Conservation (phyloP, 2,888 invertebrate genomes). For the Rhingia rostrata region DNA sequence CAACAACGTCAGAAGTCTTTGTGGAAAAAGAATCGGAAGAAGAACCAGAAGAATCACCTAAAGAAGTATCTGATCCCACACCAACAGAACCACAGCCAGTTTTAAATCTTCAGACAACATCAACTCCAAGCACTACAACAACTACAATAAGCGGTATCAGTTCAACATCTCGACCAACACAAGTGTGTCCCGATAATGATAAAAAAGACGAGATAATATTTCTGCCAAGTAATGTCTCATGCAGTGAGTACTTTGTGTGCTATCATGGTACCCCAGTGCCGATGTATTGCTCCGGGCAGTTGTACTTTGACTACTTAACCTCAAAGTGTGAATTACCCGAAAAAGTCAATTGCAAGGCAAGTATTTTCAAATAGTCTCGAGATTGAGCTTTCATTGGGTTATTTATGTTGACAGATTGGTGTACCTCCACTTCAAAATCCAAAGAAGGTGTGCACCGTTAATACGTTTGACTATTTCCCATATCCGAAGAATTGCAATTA, state of each 20-base stretch:
- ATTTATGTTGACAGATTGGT: constrained; percentile 12
- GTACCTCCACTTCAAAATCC: constrained; percentile 65
- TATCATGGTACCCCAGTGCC: constrained; percentile 78
- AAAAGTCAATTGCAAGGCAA: constrained; percentile 79
- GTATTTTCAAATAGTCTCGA: constrained; percentile 21
- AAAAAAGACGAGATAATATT: constrained; percentile 77
- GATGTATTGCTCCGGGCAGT: constrained; percentile 78
- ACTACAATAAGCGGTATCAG: background rate
- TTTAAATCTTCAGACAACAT: constrained; percentile 13
- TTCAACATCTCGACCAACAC: constrained; percentile 43
- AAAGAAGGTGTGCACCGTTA: constrained; percentile 77
- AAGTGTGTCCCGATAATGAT: constrained; percentile 77
- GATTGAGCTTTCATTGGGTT: background rate
- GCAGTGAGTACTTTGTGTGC: constrained; percentile 80
- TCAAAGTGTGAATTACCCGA: constrained; percentile 80
- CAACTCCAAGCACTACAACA: background rate
- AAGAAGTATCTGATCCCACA: background rate
- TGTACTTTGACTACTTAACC: constrained; percentile 79
- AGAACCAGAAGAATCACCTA: background rate
- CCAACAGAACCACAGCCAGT: background rate
- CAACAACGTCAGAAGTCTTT: background rate
- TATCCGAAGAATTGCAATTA: constrained; percentile 81
- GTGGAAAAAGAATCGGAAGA: background rate
- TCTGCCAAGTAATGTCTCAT: constrained; percentile 77
- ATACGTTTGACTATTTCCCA: constrained; percentile 79